These are phyloP conservation scores for Uromys caudimaculatus DNA, from an alignment of 2,797 vertebrate genomes.

Conservation along the genomic window DNA sequence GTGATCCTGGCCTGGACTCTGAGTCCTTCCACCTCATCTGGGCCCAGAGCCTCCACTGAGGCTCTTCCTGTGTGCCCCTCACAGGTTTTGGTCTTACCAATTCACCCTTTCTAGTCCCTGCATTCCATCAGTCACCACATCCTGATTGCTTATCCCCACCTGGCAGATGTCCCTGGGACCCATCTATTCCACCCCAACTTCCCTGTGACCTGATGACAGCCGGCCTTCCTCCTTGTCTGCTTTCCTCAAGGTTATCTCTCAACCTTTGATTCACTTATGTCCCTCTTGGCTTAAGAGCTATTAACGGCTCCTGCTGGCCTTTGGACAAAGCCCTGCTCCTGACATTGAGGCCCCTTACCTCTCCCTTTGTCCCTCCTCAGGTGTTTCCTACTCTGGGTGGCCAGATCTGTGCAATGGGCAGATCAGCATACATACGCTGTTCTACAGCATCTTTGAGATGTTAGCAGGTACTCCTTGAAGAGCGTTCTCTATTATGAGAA, in stretches of 20 bases:
- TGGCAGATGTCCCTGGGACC: background rate
- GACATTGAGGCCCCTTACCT: background rate
- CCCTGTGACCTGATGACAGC: background rate
- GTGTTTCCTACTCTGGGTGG: background rate
- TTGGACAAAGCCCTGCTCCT: background rate
- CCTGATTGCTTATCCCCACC: background rate
- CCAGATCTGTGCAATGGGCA: background rate
- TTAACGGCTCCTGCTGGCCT: background rate
- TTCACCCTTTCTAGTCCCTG: background rate
- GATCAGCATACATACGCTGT: background rate
- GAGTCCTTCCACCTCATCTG: background rate
- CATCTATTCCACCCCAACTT: background rate
- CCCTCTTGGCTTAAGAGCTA: background rate
- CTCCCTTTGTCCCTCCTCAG: background rate
- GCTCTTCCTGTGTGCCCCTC: too few species aligned
- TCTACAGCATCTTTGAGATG: background rate
- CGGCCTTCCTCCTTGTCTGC: background rate
- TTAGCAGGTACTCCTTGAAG: background rate
- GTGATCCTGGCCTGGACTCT: background rate
- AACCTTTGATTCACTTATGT: background rate
- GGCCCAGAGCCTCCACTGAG: background rate
- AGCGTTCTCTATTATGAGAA: background rate
- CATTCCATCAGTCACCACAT: too few species aligned
- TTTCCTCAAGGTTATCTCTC: fast-evolving
- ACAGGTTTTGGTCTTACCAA: background rate